Evolutionary conservation across 2,888 invertebrate genomes (phyloP).

Genomic region (Parnassius smintheus): DNA sequence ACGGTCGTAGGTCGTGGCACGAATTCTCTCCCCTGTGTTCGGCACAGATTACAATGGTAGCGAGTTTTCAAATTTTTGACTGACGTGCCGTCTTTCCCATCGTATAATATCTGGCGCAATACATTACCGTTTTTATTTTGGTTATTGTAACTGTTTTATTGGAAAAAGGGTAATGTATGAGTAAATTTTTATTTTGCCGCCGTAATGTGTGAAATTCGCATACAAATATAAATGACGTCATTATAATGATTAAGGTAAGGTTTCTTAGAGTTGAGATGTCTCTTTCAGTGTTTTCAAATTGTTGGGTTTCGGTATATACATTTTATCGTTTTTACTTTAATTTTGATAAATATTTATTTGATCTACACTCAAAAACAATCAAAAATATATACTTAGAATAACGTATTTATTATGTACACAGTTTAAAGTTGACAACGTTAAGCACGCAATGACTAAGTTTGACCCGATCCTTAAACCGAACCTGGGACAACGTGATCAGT

Average conservation of each 20-base stretch:
- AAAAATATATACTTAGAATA: too few relatives aligned
- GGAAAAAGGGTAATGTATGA: slow-evolving; percentile 40
- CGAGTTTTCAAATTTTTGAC: slow-evolving; percentile 57
- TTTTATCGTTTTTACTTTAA: slow-evolving; percentile 42
- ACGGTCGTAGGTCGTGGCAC: neutral
- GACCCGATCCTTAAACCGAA: too few relatives aligned
- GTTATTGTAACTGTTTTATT: neutral
- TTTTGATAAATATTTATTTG: too few relatives aligned
- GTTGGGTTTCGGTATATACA: slow-evolving; percentile 39
- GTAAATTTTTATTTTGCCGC: slow-evolving; percentile 23
- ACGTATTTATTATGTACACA: too few relatives aligned
- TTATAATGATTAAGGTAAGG: slow-evolving; percentile 72
- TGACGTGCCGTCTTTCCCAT: slow-evolving; percentile 52
- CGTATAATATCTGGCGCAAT: slow-evolving; percentile 33
- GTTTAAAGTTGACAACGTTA: too few relatives aligned
- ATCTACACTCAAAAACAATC: too few relatives aligned
- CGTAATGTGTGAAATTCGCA: slow-evolving; percentile 45
- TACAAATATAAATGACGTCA: slow-evolving; percentile 72
- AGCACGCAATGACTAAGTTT: too few relatives aligned
- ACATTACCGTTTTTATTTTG: slow-evolving; percentile 40
- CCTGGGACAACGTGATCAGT: too few relatives aligned
- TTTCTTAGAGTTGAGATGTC: slow-evolving; percentile 66
- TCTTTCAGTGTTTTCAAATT: slow-evolving; percentile 58
- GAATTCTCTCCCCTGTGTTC: slow-evolving; percentile 7
- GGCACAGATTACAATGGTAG: neutral